Evolutionary conservation across 2,888 invertebrate genomes (phyloP), one percentile per base, ranked within the genome.

Genomic region (Netelia virgata): DNA sequence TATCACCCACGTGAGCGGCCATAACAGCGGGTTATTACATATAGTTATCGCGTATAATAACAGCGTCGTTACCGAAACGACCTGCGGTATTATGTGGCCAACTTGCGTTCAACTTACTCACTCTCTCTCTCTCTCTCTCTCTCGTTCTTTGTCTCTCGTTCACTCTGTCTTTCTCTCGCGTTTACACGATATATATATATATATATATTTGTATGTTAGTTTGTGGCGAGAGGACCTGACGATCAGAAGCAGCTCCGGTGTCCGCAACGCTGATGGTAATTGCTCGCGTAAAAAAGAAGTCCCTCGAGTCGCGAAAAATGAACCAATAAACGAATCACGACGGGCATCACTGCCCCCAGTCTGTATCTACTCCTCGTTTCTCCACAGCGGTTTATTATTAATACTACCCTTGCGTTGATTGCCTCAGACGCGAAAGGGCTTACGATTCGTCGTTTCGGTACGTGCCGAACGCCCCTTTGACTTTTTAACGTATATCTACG

Each of bases 271-370:
- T 78, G 84, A 84, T 84, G 84, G 82, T 84, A 82, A 84, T 84
- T 84, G 84, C 84, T 84, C 74, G 75, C 78, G 82, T 84, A 82
- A 82, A 82, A 84, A 78, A 78, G 77, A 61, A 73, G 55, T 78
- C 78, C 64, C 82, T 18, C 74, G 82, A 81, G 84, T 70, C 64
- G 47, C 64, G 78, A 84, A 84, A 78, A 84, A 82, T 84, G 77
- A 74, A 69, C 84, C 78, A 84, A 84, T 84, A 84, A 84, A 84
- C 84, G 84, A 82, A 84, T 84, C 82, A 78, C 84, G 76, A 74
- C 55, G 50, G 53, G 77, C 41, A 68, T 82, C 72, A 64, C 59
- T n/a, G 61, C 72, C 53, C 20, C 16, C 16, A 41, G 1, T 18
- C 28, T 57, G 28, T 28, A 64, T 72, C 47, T 68, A 73, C 16